Base-by-base conservation (phyloP, 2,797 vertebrate species). In the Eidolon dupreanum region DNA sequence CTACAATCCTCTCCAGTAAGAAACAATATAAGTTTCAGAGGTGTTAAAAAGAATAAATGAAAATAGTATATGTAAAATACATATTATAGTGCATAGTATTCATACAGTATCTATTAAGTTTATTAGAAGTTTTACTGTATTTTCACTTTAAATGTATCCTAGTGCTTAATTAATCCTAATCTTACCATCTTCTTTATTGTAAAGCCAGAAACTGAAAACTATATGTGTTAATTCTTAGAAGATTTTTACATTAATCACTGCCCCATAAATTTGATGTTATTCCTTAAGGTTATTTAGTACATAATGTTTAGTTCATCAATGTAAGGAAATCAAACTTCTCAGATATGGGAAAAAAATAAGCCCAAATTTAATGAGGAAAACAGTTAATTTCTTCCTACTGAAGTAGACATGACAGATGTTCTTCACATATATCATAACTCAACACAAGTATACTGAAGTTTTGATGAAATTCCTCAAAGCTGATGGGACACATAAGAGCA, bases 271-370 rank as follows among this genome's bases (percentile, higher is more conserved):
- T 65, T 63, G 65, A 70, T 75, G 28, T 49, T 94, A 88, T 75
- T 59, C 26, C 51, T 31, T 93, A 79, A 33, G 1, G 31, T 78
- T 90, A 84, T 36, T 20, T 66, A 55, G 73, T 87, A 95, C 1
- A 43, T 33, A 93, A 68, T 26, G 22, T 83, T 77, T 77, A 92
- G 53, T 89, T 86, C 51, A 96, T 75, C 38, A 74, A 51, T 22
- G 17, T 31, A 89, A 51, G 36, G 33, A 95, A 92, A 89, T 90
- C 28, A 90, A 93, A 90, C 22, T 77, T 12, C 36, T 78, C 51
- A 75, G n/a, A 89, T 86, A 11, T 57, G 46, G 92, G 41, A 91
- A 96, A 94, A 97, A 93, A 4, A 46, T 70, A 94, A 90, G 63
- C 10, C 53, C 33, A 85, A 55, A 24, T 92, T 90, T 83, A 92